A percentile compares a stretch with the other conserved stretches of the same genome.
These are phyloP conservation scores for Pseudomyrmex cubaensis DNA, from an alignment of 1,140 invertebrate genomes.

Conservation along the genomic window DNA sequence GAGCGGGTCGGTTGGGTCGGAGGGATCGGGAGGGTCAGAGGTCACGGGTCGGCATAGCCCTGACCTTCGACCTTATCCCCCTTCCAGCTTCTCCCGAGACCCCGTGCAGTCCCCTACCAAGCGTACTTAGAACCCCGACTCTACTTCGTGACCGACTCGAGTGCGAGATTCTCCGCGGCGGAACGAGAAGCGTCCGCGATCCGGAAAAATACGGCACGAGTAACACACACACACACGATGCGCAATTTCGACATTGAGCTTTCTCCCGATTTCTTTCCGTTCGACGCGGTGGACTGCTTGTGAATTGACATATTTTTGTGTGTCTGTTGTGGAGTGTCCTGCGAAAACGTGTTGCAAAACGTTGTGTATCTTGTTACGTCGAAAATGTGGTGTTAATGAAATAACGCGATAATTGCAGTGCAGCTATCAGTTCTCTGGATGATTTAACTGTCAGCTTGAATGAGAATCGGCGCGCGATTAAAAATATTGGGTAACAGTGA, in stretches of 20 bases:
- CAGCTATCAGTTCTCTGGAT: too few species aligned
- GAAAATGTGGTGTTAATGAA: not conserved
- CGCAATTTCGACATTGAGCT: not conserved
- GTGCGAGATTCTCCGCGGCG: slow-evolving; percentile 55
- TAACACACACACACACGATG: too few species aligned
- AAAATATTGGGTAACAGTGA: not conserved
- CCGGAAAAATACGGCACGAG: slow-evolving; percentile 24
- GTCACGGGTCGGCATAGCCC: slow-evolving; percentile 83
- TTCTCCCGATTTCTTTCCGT: slow-evolving; percentile 20
- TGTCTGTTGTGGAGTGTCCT: not conserved
- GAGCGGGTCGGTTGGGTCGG: slow-evolving; percentile 75
- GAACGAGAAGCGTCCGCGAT: not conserved
- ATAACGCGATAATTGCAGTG: not conserved
- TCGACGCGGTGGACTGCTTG: not conserved
- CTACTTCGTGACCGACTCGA: slow-evolving; percentile 67
- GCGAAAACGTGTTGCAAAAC: slow-evolving; percentile 11
- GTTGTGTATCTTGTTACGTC: slow-evolving; percentile 2
- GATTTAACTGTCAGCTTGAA: not conserved
- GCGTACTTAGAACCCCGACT: slow-evolving; percentile 70
- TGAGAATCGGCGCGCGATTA: too few species aligned
- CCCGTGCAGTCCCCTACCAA: slow-evolving; percentile 71
- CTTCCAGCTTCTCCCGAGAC: slow-evolving; percentile 68
- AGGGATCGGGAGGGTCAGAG: slow-evolving; percentile 80
- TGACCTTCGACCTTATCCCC: slow-evolving; percentile 83
- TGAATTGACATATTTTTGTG: not conserved